Percentiles rank a stretch among this genome's conserved stretches.
Evolutionary conservation across 2,113 vertebrate species (phyloP).

Genomic region (Cochlearius cochlearius): DNA sequence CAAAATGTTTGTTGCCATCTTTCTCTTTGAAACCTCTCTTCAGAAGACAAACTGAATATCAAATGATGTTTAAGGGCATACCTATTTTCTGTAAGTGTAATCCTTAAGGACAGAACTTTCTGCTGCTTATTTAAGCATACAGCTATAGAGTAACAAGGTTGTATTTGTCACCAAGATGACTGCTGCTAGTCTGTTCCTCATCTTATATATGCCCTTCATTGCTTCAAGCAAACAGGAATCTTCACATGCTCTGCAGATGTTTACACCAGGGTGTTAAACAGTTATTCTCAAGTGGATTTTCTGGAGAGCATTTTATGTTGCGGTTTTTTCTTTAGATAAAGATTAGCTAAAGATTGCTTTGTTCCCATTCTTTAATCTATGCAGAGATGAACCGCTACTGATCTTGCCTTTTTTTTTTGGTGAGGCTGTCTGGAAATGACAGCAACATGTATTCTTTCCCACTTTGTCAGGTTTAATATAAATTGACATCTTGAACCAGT

Average conservation of each 20-base stretch:
- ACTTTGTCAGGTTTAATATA: background rate
- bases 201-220: background rate
- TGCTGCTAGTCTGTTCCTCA: background rate
- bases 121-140: background rate
- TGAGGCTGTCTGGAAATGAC: background rate
- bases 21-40: background rate
- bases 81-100: background rate
- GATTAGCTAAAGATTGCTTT: conserved; percentile 13
- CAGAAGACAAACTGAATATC: background rate
- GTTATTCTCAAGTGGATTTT: background rate
- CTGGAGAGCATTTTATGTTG: background rate
- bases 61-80: background rate
- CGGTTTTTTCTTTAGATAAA: background rate
- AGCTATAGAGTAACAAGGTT: background rate
- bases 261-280: background rate
- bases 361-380: background rate
- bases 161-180: background rate
- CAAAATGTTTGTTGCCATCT: background rate
- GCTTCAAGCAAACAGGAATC: background rate
- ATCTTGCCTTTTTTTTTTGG: background rate
- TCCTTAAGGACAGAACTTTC: background rate
- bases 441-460: background rate
- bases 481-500: background rate
- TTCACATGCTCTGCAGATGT: conserved; percentile 16
- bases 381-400: background rate